These are phyloP conservation scores for Chloroceryle inda DNA, from an alignment of 2,797 vertebrate species.

Conservation along the genomic window DNA sequence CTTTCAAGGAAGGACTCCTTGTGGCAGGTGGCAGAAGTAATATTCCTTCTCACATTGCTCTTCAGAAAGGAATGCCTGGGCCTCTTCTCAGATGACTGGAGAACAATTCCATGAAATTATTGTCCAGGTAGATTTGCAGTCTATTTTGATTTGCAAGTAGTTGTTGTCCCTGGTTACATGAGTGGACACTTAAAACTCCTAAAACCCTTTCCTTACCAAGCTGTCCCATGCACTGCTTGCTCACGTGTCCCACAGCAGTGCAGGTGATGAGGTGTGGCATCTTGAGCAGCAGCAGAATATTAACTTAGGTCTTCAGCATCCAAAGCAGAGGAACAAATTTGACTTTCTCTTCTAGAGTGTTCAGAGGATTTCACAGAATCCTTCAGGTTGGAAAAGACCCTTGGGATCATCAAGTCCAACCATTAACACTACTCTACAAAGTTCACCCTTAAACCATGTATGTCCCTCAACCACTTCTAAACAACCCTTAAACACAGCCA, in stretches of 20 bases:
- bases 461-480: no score
- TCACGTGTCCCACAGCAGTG: neutral
- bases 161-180: neutral
- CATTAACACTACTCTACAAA: no score
- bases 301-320: neutral
- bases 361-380: neutral
- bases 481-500: no score
- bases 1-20: neutral
- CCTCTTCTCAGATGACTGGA: neutral
- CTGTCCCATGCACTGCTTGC: neutral
- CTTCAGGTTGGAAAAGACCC: no score
- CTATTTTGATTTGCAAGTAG: neutral
- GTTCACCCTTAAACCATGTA: no score
- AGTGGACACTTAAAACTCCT: neutral
- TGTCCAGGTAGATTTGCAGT: neutral
- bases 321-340: neutral
- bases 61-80: neutral
- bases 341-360: neutral
- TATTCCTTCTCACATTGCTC: neutral
- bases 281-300: neutral
- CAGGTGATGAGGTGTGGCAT: neutral
- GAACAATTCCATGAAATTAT: neutral
- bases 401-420: no score
- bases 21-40: neutral
- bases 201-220: neutral